A percentile compares a stretch with the other conserved stretches of the same genome.
Evolutionary conservation across 2,888 invertebrate species (phyloP).

Genomic region (Epistrophe grossulariae): DNA sequence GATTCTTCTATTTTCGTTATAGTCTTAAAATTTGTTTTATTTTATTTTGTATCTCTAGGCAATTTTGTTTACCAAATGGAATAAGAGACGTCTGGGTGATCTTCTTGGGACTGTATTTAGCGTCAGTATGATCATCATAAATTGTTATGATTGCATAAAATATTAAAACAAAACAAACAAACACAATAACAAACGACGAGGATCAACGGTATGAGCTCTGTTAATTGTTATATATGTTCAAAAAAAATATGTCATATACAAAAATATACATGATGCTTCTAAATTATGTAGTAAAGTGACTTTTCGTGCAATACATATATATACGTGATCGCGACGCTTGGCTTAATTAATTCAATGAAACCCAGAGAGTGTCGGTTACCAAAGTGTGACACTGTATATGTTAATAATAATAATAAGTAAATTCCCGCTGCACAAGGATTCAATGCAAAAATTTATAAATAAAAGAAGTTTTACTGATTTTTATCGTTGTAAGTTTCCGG

Average conservation of each 20-base stretch:
- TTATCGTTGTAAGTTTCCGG: constrained; percentile 61
- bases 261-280: neutral
- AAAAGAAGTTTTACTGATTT: constrained; percentile 56
- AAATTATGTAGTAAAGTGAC: constrained; percentile 6
- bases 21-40: neutral
- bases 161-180: neutral
- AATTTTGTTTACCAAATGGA: neutral
- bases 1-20: neutral
- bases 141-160: constrained; percentile 55
- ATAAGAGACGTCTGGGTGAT: constrained; percentile 39
- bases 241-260: neutral
- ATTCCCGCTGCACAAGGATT: constrained; percentile 49
- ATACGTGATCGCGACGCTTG: constrained; percentile 35
- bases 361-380: constrained; percentile 51
- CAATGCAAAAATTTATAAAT: constrained; percentile 4
- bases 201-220: constrained; percentile 64
- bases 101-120: neutral
- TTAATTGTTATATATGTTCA: constrained; percentile 20
- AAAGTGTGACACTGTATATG: constrained; percentile 67
- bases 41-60: neutral
- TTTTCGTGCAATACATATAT: constrained; percentile 37
- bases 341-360: constrained; percentile 66
- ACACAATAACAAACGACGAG: constrained; percentile 16
- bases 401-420: too few relatives aligned
- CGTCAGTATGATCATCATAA: constrained; percentile 49